Conservation (phyloP, 2,888 invertebrate species). For the Esperia sulphurella region DNA sequence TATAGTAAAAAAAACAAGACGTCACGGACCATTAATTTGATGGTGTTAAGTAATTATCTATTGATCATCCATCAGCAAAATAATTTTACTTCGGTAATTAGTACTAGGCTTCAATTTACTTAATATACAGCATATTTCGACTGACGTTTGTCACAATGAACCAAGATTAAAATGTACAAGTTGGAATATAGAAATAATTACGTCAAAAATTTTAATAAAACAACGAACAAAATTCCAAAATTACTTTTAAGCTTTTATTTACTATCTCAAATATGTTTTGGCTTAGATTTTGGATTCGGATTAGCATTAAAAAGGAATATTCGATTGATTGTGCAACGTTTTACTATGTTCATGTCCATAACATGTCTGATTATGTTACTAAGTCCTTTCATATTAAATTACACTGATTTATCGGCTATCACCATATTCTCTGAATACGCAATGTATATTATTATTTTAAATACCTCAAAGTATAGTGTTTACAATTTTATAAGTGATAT, state of each 20-base stretch:
- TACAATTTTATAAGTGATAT: constrained; percentile 5
- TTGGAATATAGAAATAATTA: not conserved
- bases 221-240: not conserved
- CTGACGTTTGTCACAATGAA: no score
- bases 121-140: no score
- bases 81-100: no score
- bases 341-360: not conserved
- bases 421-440: not conserved
- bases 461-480: constrained; percentile 2
- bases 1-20: no score
- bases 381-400: not conserved
- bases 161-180: no score
- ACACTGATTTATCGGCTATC: not conserved
- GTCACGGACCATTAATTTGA: no score
- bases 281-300: constrained; percentile 5
- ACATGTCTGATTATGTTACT: not conserved
- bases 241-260: not conserved
- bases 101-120: no score
- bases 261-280: constrained; percentile 1
- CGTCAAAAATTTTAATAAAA: not conserved
- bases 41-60: no score
- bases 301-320: not conserved
- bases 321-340: not conserved
- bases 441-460: not conserved
- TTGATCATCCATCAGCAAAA: no score